Conservation (phyloP, 30 jellyfish, hydroid and myxozoan species). For the Rhopilema esculentum region DNA sequence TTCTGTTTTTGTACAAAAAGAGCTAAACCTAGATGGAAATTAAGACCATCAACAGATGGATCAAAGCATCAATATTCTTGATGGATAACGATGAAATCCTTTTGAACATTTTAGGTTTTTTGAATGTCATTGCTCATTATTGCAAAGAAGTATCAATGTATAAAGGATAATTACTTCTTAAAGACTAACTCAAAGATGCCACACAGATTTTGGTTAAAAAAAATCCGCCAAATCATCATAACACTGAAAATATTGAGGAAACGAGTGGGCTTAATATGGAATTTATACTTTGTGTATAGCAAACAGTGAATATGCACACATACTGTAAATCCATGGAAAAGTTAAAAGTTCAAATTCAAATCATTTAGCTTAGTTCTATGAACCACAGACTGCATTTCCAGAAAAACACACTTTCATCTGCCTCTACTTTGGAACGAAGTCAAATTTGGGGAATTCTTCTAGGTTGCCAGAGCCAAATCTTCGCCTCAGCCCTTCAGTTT, state of each 20-base stretch:
- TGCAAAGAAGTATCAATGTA: too few species aligned
- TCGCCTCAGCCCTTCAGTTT: constrained; percentile 72
- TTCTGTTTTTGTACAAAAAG: too few species aligned
- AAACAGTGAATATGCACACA: not conserved
- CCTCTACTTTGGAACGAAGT: constrained; percentile 44
- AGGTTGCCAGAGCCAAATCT: constrained; percentile 87
- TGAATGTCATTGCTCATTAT: too few species aligned
- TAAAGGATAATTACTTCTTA: not conserved
- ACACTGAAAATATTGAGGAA: not conserved
- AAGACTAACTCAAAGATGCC: not conserved
- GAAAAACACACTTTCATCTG: not conserved
- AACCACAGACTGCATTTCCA: not conserved
- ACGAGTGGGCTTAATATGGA: not conserved
- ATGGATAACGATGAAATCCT: too few species aligned
- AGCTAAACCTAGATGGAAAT: too few species aligned
- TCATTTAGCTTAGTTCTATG: too few species aligned
- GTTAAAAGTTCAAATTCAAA: not conserved
- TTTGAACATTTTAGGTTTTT: too few species aligned
- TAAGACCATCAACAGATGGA: too few species aligned
- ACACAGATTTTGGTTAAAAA: not conserved
- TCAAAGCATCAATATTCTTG: too few species aligned
- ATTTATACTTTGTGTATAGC: not conserved
- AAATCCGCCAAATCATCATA: not conserved
- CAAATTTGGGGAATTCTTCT: constrained; percentile 88
- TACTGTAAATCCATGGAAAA: not conserved